Evolutionary conservation across 2,797 vertebrate genomes (phyloP).

Genomic region (Cercopithecus hamlyni): DNA sequence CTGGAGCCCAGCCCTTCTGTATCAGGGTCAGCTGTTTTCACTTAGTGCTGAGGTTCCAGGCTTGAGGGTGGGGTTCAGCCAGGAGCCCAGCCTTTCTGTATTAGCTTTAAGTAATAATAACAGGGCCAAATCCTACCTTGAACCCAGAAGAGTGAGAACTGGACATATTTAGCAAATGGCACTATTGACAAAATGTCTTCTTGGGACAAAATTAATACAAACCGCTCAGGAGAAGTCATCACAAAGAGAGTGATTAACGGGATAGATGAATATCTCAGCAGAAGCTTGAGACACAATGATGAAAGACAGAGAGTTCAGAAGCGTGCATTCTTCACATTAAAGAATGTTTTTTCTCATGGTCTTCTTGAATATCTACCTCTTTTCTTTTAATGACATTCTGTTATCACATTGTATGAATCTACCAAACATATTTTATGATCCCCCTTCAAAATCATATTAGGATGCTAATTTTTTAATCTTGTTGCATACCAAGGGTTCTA

Average conservation of each 20-base stretch:
- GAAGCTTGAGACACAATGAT: neutral
- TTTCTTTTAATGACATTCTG: neutral
- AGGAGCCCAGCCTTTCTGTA: too few relatives aligned
- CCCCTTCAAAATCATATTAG: neutral
- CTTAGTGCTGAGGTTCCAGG: too few relatives aligned
- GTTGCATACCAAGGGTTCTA: neutral
- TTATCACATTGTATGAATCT: neutral
- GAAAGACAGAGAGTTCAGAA: neutral
- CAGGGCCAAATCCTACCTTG: neutral
- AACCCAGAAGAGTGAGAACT: neutral
- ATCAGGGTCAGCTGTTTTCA: too few relatives aligned
- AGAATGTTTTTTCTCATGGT: neutral
- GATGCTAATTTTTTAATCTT: neutral
- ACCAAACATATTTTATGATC: neutral
- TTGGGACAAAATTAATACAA: neutral
- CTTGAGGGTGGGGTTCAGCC: too few relatives aligned
- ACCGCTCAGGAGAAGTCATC: neutral
- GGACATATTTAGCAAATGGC: neutral
- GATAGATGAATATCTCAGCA: neutral
- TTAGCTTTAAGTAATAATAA: neutral
- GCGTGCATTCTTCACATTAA: neutral
- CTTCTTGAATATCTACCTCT: neutral
- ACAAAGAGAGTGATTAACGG: neutral
- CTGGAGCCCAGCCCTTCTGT: too few relatives aligned
- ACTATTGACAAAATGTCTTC: neutral